phyloP scores from a whole-genome alignment of 2,888 invertebrate genomes.

The Labia minor region DNA sequence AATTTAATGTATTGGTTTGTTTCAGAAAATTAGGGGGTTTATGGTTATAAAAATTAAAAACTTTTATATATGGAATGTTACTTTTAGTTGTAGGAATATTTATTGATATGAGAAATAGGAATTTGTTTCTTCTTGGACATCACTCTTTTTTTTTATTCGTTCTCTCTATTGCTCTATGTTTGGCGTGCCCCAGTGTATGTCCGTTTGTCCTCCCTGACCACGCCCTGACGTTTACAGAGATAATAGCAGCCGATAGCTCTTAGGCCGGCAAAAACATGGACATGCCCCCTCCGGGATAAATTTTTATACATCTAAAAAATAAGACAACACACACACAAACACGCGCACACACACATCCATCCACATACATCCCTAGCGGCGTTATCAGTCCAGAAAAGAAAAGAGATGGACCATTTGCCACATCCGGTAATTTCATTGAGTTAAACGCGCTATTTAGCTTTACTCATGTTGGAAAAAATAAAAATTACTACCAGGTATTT shows the following conservation, averaged over 20 bases:
- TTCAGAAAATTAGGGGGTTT: no score
- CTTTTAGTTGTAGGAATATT: no score
- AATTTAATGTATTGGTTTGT: no score
- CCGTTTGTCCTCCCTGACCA: background rate
- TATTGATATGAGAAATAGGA: no score
- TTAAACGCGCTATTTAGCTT: constrained; percentile 13
- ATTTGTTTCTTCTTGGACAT: background rate
- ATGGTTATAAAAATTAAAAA: no score
- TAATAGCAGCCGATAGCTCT: constrained; percentile 13
- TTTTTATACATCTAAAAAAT: constrained; percentile 2
- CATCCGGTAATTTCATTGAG: background rate
- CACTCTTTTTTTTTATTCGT: background rate
- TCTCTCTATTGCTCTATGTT: background rate
- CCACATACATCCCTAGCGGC: background rate
- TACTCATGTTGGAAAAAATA: background rate
- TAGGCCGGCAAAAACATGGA: background rate
- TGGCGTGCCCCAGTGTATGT: background rate
- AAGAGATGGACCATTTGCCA: background rate
- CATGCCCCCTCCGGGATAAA: constrained; percentile 13
- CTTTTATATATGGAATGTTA: no score
- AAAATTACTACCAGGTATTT: constrained; percentile 9
- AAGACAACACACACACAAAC: background rate
- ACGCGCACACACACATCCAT: background rate
- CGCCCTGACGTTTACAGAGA: constrained; percentile 3
- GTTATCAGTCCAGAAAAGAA: background rate